phyloP scores from a whole-genome alignment of 2,113 vertebrate species.

The Thomomys bottae region DNA sequence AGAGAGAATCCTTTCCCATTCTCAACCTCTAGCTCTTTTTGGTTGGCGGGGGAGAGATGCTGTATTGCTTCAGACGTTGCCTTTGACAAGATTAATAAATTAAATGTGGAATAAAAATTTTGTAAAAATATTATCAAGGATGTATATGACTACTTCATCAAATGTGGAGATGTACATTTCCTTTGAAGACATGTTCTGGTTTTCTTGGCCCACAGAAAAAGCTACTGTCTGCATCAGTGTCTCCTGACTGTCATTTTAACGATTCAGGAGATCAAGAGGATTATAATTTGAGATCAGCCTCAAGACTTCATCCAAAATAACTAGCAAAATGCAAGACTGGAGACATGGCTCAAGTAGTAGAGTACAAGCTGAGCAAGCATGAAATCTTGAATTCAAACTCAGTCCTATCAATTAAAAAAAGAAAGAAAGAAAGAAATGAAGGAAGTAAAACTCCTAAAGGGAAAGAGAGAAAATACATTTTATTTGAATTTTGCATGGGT shows the following conservation, averaged over 20 bases:
- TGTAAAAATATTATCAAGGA: not conserved
- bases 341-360: no score
- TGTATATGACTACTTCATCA: constrained; percentile 17
- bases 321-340: no score
- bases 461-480: constrained; percentile 46
- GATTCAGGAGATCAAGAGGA: no score
- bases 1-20: not conserved
- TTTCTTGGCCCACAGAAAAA: constrained; percentile 9
- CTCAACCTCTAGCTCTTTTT: constrained; percentile 15
- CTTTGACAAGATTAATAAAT: not conserved
- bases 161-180: constrained; percentile 27
- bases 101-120: not conserved
- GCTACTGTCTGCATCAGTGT: not conserved
- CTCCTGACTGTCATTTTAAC: no score
- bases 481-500: not conserved
- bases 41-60: not conserved
- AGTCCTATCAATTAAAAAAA: no score
- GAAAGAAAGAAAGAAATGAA: constrained; percentile 4
- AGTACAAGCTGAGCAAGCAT: no score
- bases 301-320: no score
- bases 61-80: constrained; percentile 1
- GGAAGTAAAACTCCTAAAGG: not conserved
- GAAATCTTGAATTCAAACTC: no score
- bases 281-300: no score
- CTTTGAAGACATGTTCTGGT: not conserved